Conservation (phyloP, 2,888 invertebrate genomes). For the Dromius quadrimaculatus region DNA sequence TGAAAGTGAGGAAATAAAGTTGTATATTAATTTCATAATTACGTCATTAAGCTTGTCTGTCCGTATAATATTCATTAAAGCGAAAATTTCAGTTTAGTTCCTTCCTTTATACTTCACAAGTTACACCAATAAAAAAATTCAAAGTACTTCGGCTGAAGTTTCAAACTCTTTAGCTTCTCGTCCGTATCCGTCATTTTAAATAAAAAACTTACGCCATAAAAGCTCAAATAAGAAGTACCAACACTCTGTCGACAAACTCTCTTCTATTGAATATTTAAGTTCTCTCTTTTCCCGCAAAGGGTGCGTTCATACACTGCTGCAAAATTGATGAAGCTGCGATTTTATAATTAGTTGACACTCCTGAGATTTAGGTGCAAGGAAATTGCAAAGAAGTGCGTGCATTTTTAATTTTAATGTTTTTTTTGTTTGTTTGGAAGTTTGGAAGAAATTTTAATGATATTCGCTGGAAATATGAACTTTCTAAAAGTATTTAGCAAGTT, state of each 20-base stretch:
- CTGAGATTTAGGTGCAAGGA: slow-evolving; percentile 33
- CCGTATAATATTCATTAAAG: neutral
- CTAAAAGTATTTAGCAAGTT: neutral
- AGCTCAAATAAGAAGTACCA: slow-evolving; percentile 38
- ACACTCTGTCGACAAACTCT: slow-evolving; percentile 39
- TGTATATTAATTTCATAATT: slow-evolving; percentile 9
- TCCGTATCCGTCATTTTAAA: slow-evolving; percentile 36
- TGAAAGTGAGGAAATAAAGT: neutral
- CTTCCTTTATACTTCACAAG: neutral
- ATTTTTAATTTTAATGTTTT: slow-evolving; percentile 30
- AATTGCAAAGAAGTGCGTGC: slow-evolving; percentile 14
- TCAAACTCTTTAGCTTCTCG: slow-evolving; percentile 34
- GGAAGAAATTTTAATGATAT: no score
- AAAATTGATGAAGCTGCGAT: slow-evolving; percentile 39
- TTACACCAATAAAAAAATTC: slow-evolving; percentile 28
- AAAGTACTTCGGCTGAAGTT: slow-evolving; percentile 5
- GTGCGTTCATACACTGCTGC: slow-evolving; percentile 15
- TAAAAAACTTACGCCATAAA: slow-evolving; percentile 38
- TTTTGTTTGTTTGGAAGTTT: slow-evolving; percentile 8
- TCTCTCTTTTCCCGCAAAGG: slow-evolving; percentile 1
- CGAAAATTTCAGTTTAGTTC: neutral
- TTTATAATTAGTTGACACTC: slow-evolving; percentile 37
- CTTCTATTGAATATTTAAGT: slow-evolving; percentile 36
- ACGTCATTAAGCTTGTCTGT: slow-evolving; percentile 7
- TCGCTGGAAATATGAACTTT: neutral